Conservation (phyloP, 2,113 vertebrate species). For the Cromileptes altivelis region DNA sequence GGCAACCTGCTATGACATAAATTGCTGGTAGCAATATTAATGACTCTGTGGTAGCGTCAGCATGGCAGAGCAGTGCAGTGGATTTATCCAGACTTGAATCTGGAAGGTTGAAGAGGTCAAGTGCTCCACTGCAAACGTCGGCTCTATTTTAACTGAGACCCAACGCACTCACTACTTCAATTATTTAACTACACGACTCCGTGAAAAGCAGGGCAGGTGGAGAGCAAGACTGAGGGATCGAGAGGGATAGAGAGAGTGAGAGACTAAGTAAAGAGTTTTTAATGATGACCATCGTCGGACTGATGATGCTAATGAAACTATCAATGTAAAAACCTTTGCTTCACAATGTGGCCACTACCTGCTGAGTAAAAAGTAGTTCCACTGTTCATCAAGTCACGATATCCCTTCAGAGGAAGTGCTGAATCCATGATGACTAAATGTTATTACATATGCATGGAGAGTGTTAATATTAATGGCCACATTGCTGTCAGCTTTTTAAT, state of each 20-base stretch:
- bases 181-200: slow-evolving; percentile 63
- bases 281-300: slow-evolving; percentile 11
- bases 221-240: slow-evolving; percentile 14
- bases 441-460: slow-evolving; percentile 68
- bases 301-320: slow-evolving; percentile 8
- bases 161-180: slow-evolving; percentile 57
- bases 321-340: slow-evolving; percentile 6
- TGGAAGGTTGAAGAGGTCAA: slow-evolving; percentile 73
- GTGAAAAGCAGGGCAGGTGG: slow-evolving; percentile 62
- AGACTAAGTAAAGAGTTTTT: slow-evolving; percentile 19
- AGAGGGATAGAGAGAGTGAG: background rate
- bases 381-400: slow-evolving; percentile 33
- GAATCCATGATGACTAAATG: slow-evolving; percentile 64
- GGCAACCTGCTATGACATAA: slow-evolving; percentile 37
- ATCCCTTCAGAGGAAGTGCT: slow-evolving; percentile 45
- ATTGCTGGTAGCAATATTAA: slow-evolving; percentile 60
- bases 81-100: slow-evolving; percentile 57
- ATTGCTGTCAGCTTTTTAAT: slow-evolving; percentile 67
- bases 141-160: slow-evolving; percentile 66
- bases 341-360: background rate
- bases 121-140: slow-evolving; percentile 60
- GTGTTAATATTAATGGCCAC: slow-evolving; percentile 76
- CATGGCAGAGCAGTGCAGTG: slow-evolving; percentile 26
- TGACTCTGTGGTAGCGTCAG: slow-evolving; percentile 40
- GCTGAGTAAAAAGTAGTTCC: slow-evolving; percentile 12